Conservation (phyloP, 2,888 invertebrate species). For the Harpalus rubripes region DNA sequence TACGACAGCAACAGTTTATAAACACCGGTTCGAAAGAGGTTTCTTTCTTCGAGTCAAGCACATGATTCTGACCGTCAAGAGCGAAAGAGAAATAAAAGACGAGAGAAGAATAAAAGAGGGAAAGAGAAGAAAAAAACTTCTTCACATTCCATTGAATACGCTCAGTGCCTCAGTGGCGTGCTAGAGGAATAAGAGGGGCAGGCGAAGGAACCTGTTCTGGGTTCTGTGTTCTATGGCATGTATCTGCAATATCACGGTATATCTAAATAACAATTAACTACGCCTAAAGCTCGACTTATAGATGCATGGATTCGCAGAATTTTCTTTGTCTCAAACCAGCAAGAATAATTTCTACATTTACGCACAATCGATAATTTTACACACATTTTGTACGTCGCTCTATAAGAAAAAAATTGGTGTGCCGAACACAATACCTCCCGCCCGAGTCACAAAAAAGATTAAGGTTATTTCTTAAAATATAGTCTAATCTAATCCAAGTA, state of each 20-base stretch:
- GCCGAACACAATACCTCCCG: too few species aligned
- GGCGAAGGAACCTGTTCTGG: slow-evolving; percentile 46
- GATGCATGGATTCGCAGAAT: slow-evolving; percentile 62
- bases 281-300: slow-evolving; percentile 53
- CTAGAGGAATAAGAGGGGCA: slow-evolving; percentile 11
- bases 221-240: slow-evolving; percentile 53
- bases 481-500: too few species aligned
- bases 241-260: slow-evolving; percentile 66
- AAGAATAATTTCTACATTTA: background rate
- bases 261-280: slow-evolving; percentile 66
- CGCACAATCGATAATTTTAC: background rate
- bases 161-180: slow-evolving; percentile 33
- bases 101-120: slow-evolving; percentile 56
- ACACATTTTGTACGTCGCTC: background rate
- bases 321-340: slow-evolving; percentile 55
- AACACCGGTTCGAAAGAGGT: slow-evolving; percentile 44
- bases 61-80: slow-evolving; percentile 54
- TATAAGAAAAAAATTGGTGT: too few species aligned
- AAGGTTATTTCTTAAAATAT: too few species aligned
- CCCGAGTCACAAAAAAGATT: too few species aligned
- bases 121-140: slow-evolving; percentile 54
- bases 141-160: slow-evolving; percentile 64
- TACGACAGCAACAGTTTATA: slow-evolving; percentile 65
- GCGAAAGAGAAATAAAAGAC: slow-evolving; percentile 58
- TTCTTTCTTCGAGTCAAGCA: slow-evolving; percentile 40